Evolutionary conservation across 2,888 invertebrate genomes (phyloP).

Genomic region (Anoncus sp.): DNA sequence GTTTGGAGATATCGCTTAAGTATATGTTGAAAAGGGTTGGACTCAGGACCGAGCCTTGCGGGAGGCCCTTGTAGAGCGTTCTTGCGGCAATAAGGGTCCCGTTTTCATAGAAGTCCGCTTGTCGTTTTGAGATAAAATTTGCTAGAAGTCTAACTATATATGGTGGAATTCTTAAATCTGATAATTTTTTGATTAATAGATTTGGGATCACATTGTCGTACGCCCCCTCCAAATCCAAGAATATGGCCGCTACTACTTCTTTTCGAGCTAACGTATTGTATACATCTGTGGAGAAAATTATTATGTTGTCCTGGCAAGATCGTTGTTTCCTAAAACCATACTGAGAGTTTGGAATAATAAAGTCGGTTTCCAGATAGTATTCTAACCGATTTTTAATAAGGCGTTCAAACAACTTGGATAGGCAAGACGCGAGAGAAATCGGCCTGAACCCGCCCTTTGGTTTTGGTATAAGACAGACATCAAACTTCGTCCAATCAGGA

Average conservation of each 20-base stretch:
- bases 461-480: conserved; percentile 40
- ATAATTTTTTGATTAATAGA: background rate
- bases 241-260: conserved; percentile 13
- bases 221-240: conserved; percentile 54
- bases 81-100: conserved; percentile 5
- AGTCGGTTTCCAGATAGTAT: conserved; percentile 40
- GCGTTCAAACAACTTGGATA: conserved; percentile 47
- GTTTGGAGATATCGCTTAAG: background rate
- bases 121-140: background rate
- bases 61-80: background rate
- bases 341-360: conserved; percentile 9
- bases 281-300: conserved; percentile 30
- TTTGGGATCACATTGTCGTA: conserved; percentile 47
- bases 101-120: conserved; percentile 25
- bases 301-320: conserved; percentile 47
- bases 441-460: conserved; percentile 39
- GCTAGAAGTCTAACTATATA: conserved; percentile 21
- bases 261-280: conserved; percentile 27
- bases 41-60: conserved; percentile 31
- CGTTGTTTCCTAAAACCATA: conserved; percentile 40
- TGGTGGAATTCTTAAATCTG: conserved; percentile 19
- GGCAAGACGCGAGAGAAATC: conserved; percentile 24
- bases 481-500: conserved; percentile 21
- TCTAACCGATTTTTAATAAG: conserved; percentile 38
- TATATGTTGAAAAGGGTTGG: conserved; percentile 34